Evolutionary conservation across 2,113 vertebrate genomes (phyloP), one percentile per base, ranked within the genome.

Genomic region (Microtus montanus): DNA sequence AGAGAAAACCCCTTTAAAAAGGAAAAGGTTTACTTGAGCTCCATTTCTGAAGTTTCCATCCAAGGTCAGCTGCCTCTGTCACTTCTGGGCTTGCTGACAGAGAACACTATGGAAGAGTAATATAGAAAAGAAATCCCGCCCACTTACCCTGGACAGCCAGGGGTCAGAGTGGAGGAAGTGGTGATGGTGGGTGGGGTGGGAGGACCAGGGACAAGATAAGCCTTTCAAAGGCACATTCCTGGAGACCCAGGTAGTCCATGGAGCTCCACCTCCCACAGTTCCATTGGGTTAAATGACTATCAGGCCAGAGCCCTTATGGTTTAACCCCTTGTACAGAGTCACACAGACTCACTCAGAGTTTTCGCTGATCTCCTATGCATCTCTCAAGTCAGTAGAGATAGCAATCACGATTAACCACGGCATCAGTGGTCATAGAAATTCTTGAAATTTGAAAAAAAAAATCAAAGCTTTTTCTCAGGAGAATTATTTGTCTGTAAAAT

Each of bases 251-350:
- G 11, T 17, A 3, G 20, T 61, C 22, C n/a, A 38, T 15, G 3
- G n/a, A 4, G 1, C 58, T 41, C 5, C 7, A 5, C 24, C 14
- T 28, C 80, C 54, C 58, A 64, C 8, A 5, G 0, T 44, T 44
- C 14, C 15, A 3, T 14, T 0, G 26, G 82, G 74, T 49, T 47
- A 77, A 77, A 13, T 4, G 74, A 17, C 10, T 2, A 44, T 17
- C 24, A 17, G 8, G 15, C 9, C n/a, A 84, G 35, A 41, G 26
- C 17, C 82, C 58, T 26, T 20, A 15, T 9, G 24, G 63, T 30
- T 26, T 83, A n/a, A 41, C 17, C n/a, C 58, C 15, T 15, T 8
- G 3, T 26, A 15, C 41, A 2, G 26, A 15, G 17, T 15, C 8
- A 7, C n/a, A 26, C 80, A 83, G 80, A 63, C n/a, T 30, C 4